These are phyloP conservation scores for Papilio aristodemus DNA, from an alignment of 1,140 invertebrate species.

Conservation along the genomic window DNA sequence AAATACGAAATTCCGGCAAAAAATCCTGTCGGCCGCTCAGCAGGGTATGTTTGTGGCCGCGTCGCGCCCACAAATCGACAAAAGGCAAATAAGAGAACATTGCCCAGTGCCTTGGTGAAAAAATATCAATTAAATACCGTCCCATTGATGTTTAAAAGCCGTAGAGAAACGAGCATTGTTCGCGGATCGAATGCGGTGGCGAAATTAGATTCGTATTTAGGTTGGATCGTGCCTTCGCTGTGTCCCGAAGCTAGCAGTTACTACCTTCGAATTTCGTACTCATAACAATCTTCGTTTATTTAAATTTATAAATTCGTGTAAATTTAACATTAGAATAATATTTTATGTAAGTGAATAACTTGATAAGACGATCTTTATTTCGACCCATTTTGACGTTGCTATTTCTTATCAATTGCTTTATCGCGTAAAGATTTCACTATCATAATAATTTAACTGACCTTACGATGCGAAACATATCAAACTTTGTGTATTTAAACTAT, in stretches of 20 bases:
- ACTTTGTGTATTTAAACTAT: no score
- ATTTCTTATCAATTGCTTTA: no score
- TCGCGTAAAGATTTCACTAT: no score
- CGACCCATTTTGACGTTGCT: no score
- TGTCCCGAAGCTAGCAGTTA: slow-evolving; percentile 28
- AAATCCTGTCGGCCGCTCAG: slow-evolving; percentile 69
- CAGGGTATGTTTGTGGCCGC: slow-evolving; percentile 76
- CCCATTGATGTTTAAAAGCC: slow-evolving; percentile 78
- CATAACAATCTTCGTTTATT: background rate
- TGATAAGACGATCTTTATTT: no score
- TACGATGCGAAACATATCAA: no score
- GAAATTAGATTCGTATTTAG: slow-evolving; percentile 74
- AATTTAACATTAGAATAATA: no score
- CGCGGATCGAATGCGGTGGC: slow-evolving; percentile 67
- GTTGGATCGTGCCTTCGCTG: background rate
- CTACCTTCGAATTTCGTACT: slow-evolving; percentile 51
- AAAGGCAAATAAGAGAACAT: slow-evolving; percentile 79
- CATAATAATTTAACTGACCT: no score
- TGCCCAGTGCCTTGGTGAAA: slow-evolving; percentile 56
- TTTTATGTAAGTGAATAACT: no score
- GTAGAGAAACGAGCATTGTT: slow-evolving; percentile 72
- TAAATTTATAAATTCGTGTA: background rate
- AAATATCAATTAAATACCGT: slow-evolving; percentile 77
- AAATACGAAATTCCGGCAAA: slow-evolving; percentile 75
- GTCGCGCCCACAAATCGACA: slow-evolving; percentile 77